Percentiles rank a stretch among this genome's conserved stretches.
Evolutionary conservation across 1,140 invertebrate genomes (phyloP).

Genomic region (Diprion similis): DNA sequence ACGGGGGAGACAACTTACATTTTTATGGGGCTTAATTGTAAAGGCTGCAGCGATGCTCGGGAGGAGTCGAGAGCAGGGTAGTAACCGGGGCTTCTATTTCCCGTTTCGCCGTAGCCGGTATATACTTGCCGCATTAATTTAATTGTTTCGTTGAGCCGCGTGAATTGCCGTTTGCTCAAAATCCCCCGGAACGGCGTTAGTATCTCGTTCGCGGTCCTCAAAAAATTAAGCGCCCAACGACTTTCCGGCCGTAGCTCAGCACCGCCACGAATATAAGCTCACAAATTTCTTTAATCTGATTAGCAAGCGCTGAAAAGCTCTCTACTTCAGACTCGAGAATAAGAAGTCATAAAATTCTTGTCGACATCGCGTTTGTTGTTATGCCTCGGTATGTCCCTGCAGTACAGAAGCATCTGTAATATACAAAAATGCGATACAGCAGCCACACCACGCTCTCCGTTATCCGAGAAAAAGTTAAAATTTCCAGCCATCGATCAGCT

Average conservation of each 20-base stretch:
- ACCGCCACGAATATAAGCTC: background rate
- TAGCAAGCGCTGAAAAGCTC: background rate
- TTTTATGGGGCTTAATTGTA: slow-evolving; percentile 44
- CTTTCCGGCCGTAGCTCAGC: background rate
- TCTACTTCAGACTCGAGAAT: no score
- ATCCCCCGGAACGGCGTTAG: slow-evolving; percentile 17
- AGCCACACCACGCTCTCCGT: no score
- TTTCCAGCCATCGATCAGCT: no score
- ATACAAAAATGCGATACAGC: no score
- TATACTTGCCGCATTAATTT: slow-evolving; percentile 33
- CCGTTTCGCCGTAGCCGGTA: slow-evolving; percentile 22
- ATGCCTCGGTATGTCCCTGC: no score
- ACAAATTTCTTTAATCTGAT: background rate
- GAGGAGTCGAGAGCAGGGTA: slow-evolving; percentile 17
- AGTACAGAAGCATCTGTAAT: no score
- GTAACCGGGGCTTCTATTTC: slow-evolving; percentile 17
- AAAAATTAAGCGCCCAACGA: slow-evolving; percentile 26
- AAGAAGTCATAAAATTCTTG: background rate
- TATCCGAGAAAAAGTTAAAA: no score
- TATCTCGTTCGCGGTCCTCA: slow-evolving; percentile 25
- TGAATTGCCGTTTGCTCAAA: slow-evolving; percentile 20
- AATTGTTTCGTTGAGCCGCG: slow-evolving; percentile 25
- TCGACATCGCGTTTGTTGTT: background rate
- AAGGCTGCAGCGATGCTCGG: slow-evolving; percentile 17
- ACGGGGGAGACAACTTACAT: slow-evolving; percentile 24